A percentile compares a stretch with the other conserved stretches of the same genome.
Conservation (phyloP, 2,797 vertebrate species). For the Phylloscopus collybita region DNA sequence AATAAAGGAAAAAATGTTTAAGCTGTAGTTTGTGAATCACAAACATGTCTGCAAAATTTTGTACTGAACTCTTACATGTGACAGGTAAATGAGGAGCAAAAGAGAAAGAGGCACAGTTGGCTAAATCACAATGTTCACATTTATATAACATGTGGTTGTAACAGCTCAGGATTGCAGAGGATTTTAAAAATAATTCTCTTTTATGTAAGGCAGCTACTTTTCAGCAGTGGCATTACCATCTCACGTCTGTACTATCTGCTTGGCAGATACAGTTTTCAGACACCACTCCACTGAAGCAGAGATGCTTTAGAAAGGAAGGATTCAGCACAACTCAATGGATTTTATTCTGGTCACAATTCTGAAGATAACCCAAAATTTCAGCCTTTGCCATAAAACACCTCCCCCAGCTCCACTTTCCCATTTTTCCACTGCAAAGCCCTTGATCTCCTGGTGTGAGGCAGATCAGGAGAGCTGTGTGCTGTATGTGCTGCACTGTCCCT, state of each 20-base stretch:
- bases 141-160: background rate
- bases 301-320: background rate
- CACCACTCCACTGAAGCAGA: background rate
- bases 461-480: background rate
- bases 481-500: fast-evolving
- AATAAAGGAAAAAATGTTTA: background rate
- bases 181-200: constrained; percentile 33
- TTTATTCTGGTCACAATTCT: background rate
- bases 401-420: background rate
- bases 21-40: background rate
- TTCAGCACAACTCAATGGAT: background rate
- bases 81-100: background rate
- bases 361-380: background rate
- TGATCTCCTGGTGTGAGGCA: background rate
- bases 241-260: background rate
- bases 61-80: background rate
- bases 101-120: background rate
- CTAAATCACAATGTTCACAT: background rate
- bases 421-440: background rate
- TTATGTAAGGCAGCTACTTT: background rate
- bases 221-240: background rate
- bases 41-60: background rate
- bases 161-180: background rate
- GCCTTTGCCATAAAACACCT: background rate
- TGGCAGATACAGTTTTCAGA: background rate